Evolutionary conservation across 2,797 vertebrate genomes (phyloP).

Genomic region (Acipenser ruthenus): DNA sequence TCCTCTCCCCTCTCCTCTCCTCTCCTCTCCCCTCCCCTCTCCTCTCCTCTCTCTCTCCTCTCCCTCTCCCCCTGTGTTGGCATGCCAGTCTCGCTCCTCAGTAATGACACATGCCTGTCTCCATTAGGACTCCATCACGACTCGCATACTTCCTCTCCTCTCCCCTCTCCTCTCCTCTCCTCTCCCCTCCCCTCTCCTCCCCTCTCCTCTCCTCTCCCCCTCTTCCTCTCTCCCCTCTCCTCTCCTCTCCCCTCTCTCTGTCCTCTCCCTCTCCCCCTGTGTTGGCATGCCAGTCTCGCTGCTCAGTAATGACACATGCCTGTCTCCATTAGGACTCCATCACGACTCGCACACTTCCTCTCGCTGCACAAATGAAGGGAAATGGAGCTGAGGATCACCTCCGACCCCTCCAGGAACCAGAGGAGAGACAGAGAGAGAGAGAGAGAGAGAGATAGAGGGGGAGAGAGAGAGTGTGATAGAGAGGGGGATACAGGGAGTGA

Average conservation of each 20-base stretch:
- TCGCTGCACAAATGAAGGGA: background rate
- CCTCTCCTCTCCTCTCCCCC: slow-evolving; percentile 28
- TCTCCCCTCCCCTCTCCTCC: too few species aligned
- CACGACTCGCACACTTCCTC: background rate
- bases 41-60: slow-evolving; percentile 14
- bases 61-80: slow-evolving; percentile 11
- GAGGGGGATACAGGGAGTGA: too few species aligned
- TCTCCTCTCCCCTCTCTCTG: background rate
- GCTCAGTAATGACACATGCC: background rate
- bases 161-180: slow-evolving; percentile 8
- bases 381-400: background rate
- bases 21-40: too few species aligned
- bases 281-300: background rate
- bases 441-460: too few species aligned
- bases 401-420: background rate
- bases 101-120: background rate
- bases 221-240: slow-evolving; percentile 35
- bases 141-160: background rate
- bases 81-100: background rate
- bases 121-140: background rate
- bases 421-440: background rate
- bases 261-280: slow-evolving; percentile 20
- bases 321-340: background rate
- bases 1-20: background rate
- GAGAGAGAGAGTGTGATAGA: background rate